phyloP scores from a whole-genome alignment of 2,797 vertebrate genomes.

The Poeciliopsis infans region DNA sequence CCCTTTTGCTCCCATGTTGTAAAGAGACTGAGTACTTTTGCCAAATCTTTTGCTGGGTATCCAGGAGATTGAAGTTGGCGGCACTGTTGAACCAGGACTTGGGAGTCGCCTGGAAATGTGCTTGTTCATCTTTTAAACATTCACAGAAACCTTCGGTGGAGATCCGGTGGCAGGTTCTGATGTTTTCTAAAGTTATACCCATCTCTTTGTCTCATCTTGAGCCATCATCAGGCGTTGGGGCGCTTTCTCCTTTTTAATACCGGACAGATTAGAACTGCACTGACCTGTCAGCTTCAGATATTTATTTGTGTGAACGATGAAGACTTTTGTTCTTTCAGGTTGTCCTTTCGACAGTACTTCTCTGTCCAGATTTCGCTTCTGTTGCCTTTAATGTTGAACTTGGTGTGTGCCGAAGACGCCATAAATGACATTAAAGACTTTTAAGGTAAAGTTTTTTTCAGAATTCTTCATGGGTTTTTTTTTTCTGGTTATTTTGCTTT shows the following conservation, averaged over 20 bases:
- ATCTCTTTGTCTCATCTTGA: neutral
- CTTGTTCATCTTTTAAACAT: constrained; percentile 3
- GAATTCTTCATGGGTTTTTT: neutral
- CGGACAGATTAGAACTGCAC: neutral
- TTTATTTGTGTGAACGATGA: neutral
- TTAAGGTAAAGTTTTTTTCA: neutral
- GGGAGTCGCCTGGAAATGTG: neutral
- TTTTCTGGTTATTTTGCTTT: neutral
- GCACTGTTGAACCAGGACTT: neutral
- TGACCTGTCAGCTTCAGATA: constrained; percentile 7
- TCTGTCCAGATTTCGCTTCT: constrained; percentile 6
- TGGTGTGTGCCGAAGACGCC: neutral
- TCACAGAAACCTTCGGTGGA: neutral
- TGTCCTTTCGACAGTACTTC: neutral
- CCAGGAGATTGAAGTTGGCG: neutral
- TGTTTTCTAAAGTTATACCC: neutral
- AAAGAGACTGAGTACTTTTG: neutral
- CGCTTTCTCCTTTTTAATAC: neutral
- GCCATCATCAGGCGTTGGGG: neutral
- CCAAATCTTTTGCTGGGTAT: neutral
- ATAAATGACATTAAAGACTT: neutral
- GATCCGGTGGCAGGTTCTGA: neutral
- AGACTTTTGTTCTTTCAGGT: constrained; percentile 1
- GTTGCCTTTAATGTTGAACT: neutral
- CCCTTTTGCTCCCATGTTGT: neutral